Evolutionary conservation across 2,797 vertebrate species (phyloP).

Genomic region (Morus bassanus): DNA sequence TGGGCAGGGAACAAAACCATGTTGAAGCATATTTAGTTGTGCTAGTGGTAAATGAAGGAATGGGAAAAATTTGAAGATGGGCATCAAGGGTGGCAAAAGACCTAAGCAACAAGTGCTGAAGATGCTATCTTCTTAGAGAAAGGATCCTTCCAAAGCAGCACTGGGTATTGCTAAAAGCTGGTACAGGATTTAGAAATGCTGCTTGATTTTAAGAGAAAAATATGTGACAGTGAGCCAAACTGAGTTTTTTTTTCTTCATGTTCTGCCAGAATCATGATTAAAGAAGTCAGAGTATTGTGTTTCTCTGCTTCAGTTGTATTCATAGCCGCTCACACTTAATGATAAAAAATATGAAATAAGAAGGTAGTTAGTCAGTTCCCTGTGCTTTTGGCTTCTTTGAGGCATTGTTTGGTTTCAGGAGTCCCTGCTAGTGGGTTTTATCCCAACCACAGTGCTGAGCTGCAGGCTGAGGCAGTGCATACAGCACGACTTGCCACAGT

Average conservation of each 20-base stretch:
- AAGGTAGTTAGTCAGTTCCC: background rate
- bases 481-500: background rate
- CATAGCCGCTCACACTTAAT: background rate
- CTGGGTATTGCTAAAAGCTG: background rate
- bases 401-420: background rate
- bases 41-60: background rate
- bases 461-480: background rate
- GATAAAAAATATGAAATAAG: background rate
- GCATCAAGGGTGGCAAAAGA: background rate
- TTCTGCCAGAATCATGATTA: background rate
- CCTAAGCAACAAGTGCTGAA: background rate
- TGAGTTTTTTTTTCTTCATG: background rate
- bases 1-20: background rate
- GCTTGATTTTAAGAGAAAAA: background rate
- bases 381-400: background rate
- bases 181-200: background rate
- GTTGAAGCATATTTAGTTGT: background rate
- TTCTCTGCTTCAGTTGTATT: background rate
- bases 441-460: accelerated
- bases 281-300: background rate
- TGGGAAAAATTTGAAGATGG: background rate
- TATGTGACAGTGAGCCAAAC: background rate
- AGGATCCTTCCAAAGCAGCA: background rate
- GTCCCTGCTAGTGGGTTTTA: background rate
- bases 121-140: background rate